Base-by-base conservation (phyloP, 2,797 vertebrate species). In the Sebastes oblongus region DNA sequence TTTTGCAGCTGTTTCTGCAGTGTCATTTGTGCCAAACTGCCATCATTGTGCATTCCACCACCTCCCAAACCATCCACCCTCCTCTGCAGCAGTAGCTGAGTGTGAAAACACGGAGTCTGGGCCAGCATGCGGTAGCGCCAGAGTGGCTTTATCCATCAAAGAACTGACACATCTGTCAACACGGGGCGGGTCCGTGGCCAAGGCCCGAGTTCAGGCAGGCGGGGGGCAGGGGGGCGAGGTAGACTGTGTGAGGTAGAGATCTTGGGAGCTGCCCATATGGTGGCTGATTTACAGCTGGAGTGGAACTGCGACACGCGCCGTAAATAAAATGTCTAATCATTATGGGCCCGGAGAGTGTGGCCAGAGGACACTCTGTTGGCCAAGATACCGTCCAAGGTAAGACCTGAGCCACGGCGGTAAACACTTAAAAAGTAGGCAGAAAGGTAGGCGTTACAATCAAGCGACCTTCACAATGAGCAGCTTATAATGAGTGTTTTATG, bases 251-350 rank as follows among this genome's bases (percentile, higher is more conserved):
- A 70, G 80, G 22, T 39, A 36, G 22, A 24, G 65, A 5, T 74
- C 55, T 14, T 78, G 64, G 55, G 54, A 32, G 72, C 7, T 4
- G 46, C 59, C 72, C 75, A 76, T 82, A 70, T 64, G 61, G 29
- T 3, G 58, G 39, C 22, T 50, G 77, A 88, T 86, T 91, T 84
- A 87, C 56, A 24, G 39, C 72, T 18, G 6, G 24, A 39, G 27
- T 18, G 52, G 34, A 72, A 36, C 29, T 24, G 56, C 32, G 82
- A 25, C 34, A 27, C 11, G 6, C 55, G 11, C 42, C 55, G 25
- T 68, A 82, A 85, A 86, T 85, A 58, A 85, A 79, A 66, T 1
- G 3, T 55, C 25, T 54, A 10, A 80, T 80, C 24, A 52, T 52
- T 46, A 27, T 5, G 18, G 52, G 52, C 29, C 55, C n/a, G 16